Evolutionary conservation across 1,140 invertebrate species (phyloP), one percentile per base, ranked within the genome.

Genomic region (Stenopsyche tienmushanensis): DNA sequence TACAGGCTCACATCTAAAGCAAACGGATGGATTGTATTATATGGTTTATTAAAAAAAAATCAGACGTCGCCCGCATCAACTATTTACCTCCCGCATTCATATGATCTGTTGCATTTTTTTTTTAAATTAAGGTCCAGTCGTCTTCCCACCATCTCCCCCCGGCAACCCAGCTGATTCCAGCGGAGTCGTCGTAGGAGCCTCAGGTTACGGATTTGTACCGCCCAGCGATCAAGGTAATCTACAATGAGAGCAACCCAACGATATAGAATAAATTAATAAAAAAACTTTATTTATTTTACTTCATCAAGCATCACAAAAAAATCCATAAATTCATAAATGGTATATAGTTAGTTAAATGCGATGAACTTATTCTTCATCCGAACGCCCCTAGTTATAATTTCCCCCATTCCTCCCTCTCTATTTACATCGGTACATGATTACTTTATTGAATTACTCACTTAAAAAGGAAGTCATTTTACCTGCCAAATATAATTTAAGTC

Each of bases 171-270:
- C 79, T 17, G 86, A 89, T 72, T 84, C 84, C 26, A 90, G 88
- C 69, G 88, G 88, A 17, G 88, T 90, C 9, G 76, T 88, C 25
- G 83, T 85, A 3, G 88, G 88, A 49, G 88, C 87, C 42, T 89
- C 87, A 52, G 88, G 88, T 65, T 90, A 83, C 71, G 88, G 88
- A 72, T 90, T 90, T 73, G 87, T 89, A 24, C 87, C 88, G 67
- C 87, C 87, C 66, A 82, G 84, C 76, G 74, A 75, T 47, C 77
- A 78, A 82, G 78, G 82, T 83, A 83, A 83, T 47, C 54, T 41
- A 24, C 54, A 44, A 3, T 57, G 29, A 57, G 54, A 57, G 17
- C 9, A 57, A 20, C 34, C 20, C 3, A 77, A 24, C 15, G 25
- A 3, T 54, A n/a, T 54, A 54, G 52, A 34, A 17, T 54, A 54